phyloP scores from a whole-genome alignment of 2,797 vertebrate species.

The Dipus sagitta region DNA sequence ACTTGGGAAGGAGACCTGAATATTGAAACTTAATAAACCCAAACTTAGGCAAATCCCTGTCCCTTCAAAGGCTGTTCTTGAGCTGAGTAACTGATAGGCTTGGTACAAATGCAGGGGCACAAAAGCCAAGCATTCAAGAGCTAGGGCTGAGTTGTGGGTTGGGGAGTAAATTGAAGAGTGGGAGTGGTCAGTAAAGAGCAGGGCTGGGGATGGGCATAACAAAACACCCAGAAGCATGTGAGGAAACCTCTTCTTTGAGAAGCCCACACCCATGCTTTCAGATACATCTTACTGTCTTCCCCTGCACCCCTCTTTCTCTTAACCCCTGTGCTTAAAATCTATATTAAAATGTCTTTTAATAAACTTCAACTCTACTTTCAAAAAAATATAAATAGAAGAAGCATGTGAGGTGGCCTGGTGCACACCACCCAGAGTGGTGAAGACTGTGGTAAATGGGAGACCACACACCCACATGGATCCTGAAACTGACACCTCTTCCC shows the following conservation, averaged over 20 bases:
- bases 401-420: not conserved
- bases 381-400: not conserved
- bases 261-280: too few relatives aligned
- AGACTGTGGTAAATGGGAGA: not conserved
- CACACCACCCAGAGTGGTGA: not conserved
- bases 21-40: not conserved
- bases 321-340: too few relatives aligned
- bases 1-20: not conserved
- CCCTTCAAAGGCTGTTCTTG: slow-evolving; percentile 17
- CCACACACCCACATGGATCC: not conserved
- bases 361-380: too few relatives aligned
- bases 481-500: slow-evolving; percentile 49
- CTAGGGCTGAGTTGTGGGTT: not conserved
- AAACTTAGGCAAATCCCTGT: not conserved
- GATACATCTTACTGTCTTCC: too few relatives aligned
- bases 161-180: not conserved
- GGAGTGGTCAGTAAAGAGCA: not conserved
- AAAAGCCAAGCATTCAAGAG: slow-evolving; percentile 9
- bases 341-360: too few relatives aligned
- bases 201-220: not conserved
- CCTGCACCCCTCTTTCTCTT: too few relatives aligned
- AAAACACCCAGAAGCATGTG: too few relatives aligned
- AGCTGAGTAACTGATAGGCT: not conserved
- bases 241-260: too few relatives aligned
- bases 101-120: slow-evolving; percentile 16